These are phyloP conservation scores for Epistrophe grossulariae DNA, from an alignment of 2,888 invertebrate species.

Conservation along the genomic window DNA sequence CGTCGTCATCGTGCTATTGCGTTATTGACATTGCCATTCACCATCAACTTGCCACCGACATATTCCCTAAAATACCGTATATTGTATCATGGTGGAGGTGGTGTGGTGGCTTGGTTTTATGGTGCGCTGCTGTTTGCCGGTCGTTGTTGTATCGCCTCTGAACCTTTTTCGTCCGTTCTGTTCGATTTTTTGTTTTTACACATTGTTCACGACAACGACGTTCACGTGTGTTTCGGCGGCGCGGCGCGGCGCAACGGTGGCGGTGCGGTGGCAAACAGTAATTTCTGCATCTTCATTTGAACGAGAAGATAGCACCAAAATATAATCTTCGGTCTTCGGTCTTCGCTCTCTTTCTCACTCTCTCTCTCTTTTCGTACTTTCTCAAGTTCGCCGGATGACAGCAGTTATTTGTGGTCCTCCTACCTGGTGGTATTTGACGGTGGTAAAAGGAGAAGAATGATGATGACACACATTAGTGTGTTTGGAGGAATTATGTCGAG, in stretches of 20 bases:
- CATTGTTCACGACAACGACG: neutral
- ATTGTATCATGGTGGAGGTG: constrained; percentile 1
- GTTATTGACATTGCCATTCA: constrained; percentile 23
- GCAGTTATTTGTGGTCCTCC: constrained; percentile 10
- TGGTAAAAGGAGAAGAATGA: neutral
- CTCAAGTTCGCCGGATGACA: neutral
- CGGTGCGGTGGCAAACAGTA: neutral
- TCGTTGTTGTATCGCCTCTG: neutral
- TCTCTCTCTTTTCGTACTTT: neutral
- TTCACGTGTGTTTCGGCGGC: neutral
- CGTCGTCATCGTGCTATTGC: neutral
- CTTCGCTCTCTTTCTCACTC: neutral
- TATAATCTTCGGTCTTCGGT: neutral
- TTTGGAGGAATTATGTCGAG: constrained; percentile 13
- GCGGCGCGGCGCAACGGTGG: too few species aligned
- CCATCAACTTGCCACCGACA: constrained; percentile 15
- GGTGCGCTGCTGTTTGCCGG: constrained; percentile 5
- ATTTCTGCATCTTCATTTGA: constrained; percentile 1
- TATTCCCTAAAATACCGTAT: constrained; percentile 7
- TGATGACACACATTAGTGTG: constrained; percentile 14
- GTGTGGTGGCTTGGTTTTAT: constrained; percentile 22
- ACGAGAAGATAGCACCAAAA: neutral
- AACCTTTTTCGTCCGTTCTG: neutral
- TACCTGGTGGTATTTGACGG: neutral
- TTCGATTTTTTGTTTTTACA: neutral